Base-by-base conservation (phyloP, 2,113 vertebrate species). In the Perognathus longimembris region DNA sequence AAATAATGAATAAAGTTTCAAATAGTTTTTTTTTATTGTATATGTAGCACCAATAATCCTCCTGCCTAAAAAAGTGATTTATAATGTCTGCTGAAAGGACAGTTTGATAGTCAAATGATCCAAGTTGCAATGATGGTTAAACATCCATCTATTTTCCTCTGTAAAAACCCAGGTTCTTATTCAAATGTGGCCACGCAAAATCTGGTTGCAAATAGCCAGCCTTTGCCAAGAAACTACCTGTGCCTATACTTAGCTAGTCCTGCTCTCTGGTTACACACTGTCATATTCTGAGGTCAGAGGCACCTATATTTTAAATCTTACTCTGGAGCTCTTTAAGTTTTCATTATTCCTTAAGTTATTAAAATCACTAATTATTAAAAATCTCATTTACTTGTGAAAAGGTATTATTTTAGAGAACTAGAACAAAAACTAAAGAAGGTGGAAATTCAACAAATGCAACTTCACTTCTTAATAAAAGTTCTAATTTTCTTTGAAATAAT, bases 11-110 rank as follows among this genome's bases (percentile, higher is more conserved):
- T 2, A 1, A 63, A 36, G 89, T n/a, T 20, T 77, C 36, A 89
- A 67, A 90, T 69, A 87, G n/a, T 36, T 89, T 77, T 78, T n/a
- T 75, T 28, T 74, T 57, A 34, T 0, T 38, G 32, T 84, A 45
- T 86, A 96, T 75, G 89, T 57, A 80, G 17, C 24, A 75, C 9
- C 38, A 38, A 83, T 30, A 64, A 32, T 1, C 22, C 38, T 10
- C 61, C 26, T 89, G 34, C 34, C 66, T 93, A 50, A 38, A 83
- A 89, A 89, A 85, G 70, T 86, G 63, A 92, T 83, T 86, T 82
- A 89, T 82, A n/a, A 92, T 22, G 63, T 14, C 59, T n/a, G 89
- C 36, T 86, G 38, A 36, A 80, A 87, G 18, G n/a, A 54, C 11
- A 76, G 30, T 61, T 84, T 94, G 77, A 90, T 40, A 76, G 59